Evolutionary conservation across 2,888 invertebrate genomes (phyloP), one percentile per base, ranked within the genome.

Genomic region (Leptopilina syphax): DNA sequence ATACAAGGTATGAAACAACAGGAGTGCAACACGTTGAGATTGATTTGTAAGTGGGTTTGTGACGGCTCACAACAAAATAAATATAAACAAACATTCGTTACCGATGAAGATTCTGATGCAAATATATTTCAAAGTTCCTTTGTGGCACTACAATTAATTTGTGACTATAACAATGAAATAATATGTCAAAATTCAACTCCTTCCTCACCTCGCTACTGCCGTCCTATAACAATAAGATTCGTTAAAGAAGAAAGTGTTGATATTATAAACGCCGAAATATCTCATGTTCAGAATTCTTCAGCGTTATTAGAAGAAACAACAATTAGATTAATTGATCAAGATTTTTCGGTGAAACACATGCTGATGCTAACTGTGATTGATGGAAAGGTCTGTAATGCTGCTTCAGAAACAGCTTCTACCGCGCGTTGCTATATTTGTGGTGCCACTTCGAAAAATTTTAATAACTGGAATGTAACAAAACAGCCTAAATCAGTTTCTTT

Each of bases 361-460:
- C 79, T 89, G 81, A 65, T 84, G 54, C 86, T 88, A 24, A 85
- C 86, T 12, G 87, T 88, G 86, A 83, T 90, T 9, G 89, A 89
- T 79, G 88, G 83, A 3, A 91, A 90, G 81, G 87, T 90, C 0
- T 89, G 86, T 77, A 89, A 90, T 85, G 89, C 89, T 66, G 86
- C 86, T 6, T 87, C 88, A 18, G 82, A 87, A 54, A 89, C 88
- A 13, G 79, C 80, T 76, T 89, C 88, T n/a, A 86, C 88, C 12
- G 86, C 85, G 86, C 85, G 84, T 54, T 92, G 90, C 78, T 90
- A 89, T 78, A 87, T 90, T 47, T 89, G 89, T 80, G 86, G 87
- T 47, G 80, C 81, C 60, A 91, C 89, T 47, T 88, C 89, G 6
- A 90, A 88, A 84, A 84, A 88, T 65, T 90, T 90, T 78, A 90